Evolutionary conservation across 2,888 invertebrate species (phyloP), one percentile per base, ranked within the genome.

Genomic region (Lasioglossum leucozonium): DNA sequence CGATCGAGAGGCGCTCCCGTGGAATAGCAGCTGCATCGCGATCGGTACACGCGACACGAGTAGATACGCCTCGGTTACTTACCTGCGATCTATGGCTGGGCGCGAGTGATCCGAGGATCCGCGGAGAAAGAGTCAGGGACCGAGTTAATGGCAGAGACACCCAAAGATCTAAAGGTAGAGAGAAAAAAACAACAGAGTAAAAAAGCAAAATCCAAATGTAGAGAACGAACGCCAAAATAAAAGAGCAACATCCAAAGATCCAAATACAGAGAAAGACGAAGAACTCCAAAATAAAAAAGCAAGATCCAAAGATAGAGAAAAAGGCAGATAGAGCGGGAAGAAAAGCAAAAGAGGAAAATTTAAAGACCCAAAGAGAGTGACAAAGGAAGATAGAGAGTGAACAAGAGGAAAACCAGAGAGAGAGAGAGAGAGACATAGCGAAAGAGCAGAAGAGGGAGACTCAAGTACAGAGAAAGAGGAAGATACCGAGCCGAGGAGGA

Each of bases 61-160:
- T 79, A 83, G 77, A 77, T 86, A 88, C 81, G 82, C 80, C 79
- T 86, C 79, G 79, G 77, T 84, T 87, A 87, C 85, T 90, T 89
- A 91, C 86, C 82, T 88, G 89, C 89, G 91, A 88, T 85, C 82
- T 26, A 42, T 42, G 34, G 22, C 40, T 16, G 44, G 34, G 40
- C 26, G 71, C 51, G 37, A 26, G n/a, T 47, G 51, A n/a, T 30
- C 51, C 51, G 22, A 22, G 26, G 13, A 58, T 13, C 26, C 5
- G 13, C 26, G 58, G 16, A 26, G 58, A 58, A 58, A 58, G 2
- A 58, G 26, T 13, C 58, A 4, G 6, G 22, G 8, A 8, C 51
- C 22, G 22, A 22, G 51, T 51, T 3, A 26, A 5, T 13, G 58
- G 5, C 13, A 5, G 58, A 30, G 62, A 22, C 22, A 22, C 18